Conservation (phyloP, 2,797 vertebrate genomes). For the Sphenopsis melanotis region DNA sequence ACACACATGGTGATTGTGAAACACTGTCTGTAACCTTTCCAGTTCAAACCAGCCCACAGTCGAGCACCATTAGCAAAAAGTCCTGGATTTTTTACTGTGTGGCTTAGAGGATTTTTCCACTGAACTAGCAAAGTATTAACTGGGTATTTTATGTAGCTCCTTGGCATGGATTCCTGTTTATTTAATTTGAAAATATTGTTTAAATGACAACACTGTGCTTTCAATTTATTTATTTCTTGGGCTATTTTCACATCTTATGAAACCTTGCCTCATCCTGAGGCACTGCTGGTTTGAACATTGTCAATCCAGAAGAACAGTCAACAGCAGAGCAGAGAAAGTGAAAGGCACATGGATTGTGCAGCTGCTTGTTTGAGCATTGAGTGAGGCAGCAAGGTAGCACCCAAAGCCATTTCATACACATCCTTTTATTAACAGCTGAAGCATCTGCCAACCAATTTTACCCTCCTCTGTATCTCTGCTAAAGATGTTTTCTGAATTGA, state of each 20-base stretch:
- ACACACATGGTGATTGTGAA: conserved; percentile 53
- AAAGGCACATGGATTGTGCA: background rate
- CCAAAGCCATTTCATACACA: background rate
- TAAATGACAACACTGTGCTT: conserved; percentile 22
- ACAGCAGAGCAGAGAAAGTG: background rate
- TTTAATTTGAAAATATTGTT: conserved; percentile 31
- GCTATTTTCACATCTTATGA: conserved; percentile 36
- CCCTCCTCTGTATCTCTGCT: background rate
- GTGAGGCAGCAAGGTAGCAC: background rate
- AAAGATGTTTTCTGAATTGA: fast-evolving
- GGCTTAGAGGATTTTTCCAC: conserved; percentile 47
- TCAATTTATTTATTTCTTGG: background rate
- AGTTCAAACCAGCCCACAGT: conserved; percentile 36
- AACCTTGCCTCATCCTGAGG: background rate
- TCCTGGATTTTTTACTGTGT: conserved; percentile 3
- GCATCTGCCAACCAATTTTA: background rate
- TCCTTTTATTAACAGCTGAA: background rate
- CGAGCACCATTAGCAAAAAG: background rate
- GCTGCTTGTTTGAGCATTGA: background rate
- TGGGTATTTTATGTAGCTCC: background rate
- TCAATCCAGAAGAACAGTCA: background rate
- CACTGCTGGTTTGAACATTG: background rate
- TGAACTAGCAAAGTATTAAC: background rate
- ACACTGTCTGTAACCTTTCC: conserved; percentile 25
- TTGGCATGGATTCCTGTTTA: background rate